A percentile compares a stretch with the other conserved stretches of the same genome.
Conservation (phyloP, 2,113 vertebrate genomes). For the Myrmophylax atrothorax region DNA sequence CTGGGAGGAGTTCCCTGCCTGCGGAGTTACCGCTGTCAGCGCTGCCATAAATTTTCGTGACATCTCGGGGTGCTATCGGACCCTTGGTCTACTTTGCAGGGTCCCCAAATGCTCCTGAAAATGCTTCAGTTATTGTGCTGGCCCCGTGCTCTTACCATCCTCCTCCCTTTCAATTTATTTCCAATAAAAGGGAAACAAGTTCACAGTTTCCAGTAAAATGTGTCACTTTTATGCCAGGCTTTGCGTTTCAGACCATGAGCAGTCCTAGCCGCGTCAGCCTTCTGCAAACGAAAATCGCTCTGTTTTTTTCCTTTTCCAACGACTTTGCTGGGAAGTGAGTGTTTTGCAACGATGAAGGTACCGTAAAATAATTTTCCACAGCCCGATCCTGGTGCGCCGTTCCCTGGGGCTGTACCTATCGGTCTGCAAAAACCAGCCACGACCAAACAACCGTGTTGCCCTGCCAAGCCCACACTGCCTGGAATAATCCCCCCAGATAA, state of each 20-base stretch:
- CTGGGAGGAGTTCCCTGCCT: background rate
- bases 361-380: background rate
- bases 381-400: background rate
- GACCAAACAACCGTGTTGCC: background rate
- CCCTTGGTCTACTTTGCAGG: fast-evolving
- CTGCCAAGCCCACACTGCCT: conserved; percentile 15
- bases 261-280: background rate
- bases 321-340: background rate
- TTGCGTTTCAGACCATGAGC: background rate
- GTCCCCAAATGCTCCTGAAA: background rate
- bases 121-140: background rate
- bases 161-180: background rate
- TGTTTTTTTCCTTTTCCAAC: background rate
- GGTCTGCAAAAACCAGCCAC: background rate
- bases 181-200: background rate
- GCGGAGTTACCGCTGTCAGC: fast-evolving
- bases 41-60: fast-evolving
- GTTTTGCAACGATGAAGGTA: background rate
- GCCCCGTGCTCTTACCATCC: background rate
- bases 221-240: background rate
- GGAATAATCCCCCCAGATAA: conserved; percentile 39
- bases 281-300: background rate
- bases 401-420: background rate
- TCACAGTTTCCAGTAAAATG: conserved; percentile 28
- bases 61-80: background rate